Conservation (phyloP, 2,888 invertebrate genomes). For the Plemyria rubiginata region DNA sequence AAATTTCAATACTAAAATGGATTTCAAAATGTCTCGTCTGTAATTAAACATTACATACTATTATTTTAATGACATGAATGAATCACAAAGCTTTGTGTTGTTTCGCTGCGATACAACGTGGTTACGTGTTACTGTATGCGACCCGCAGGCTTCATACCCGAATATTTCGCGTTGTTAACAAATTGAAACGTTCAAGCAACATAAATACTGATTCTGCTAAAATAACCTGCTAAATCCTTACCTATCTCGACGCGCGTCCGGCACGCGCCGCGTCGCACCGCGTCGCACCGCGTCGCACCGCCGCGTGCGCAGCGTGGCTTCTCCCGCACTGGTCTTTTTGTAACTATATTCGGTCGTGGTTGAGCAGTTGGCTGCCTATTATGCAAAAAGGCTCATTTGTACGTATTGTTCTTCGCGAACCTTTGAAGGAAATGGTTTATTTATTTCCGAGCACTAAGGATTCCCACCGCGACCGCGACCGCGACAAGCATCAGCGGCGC, state of each 20-base stretch:
- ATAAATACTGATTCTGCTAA: constrained; percentile 7
- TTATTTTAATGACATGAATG: neutral
- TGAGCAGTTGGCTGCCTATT: no score
- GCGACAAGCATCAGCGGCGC: constrained; percentile 23
- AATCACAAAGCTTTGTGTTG: neutral
- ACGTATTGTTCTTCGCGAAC: constrained; percentile 1
- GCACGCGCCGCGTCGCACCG: no score
- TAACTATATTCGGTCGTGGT: no score
- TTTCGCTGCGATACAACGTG: neutral
- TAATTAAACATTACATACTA: neutral
- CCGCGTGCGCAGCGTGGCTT: neutral
- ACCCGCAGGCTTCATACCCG: neutral
- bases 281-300: neutral
- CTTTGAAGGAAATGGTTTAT: constrained; percentile 30
- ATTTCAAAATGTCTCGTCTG: neutral
- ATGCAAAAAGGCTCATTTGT: no score
- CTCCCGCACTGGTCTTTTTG: no score
- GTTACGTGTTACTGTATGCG: neutral
- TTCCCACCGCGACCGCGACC: constrained; percentile 15
- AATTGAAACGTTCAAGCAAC: constrained; percentile 6
- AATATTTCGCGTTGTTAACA: neutral
- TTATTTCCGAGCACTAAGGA: constrained; percentile 33
- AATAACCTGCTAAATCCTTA: neutral
- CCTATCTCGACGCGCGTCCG: no score
- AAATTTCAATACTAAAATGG: neutral